Conservation (phyloP, 2,888 invertebrate species). For the Pyrocoelia pectoralis region DNA sequence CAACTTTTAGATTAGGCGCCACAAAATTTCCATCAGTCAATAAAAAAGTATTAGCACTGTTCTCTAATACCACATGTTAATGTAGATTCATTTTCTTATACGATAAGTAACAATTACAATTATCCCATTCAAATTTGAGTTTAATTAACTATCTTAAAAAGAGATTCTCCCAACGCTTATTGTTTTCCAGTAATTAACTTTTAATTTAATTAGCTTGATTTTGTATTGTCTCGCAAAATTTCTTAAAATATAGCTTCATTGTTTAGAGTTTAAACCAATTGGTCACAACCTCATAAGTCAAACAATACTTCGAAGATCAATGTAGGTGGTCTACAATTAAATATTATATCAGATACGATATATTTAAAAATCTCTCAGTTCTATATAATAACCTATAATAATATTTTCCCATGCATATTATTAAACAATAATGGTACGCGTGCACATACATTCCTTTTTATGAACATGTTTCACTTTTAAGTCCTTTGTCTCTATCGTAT, state of each 20-base stretch:
- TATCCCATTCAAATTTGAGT: slow-evolving; percentile 20
- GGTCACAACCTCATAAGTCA: slow-evolving; percentile 27
- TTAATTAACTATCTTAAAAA: slow-evolving; percentile 30
- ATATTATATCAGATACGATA: slow-evolving; percentile 54
- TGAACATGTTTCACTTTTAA: background rate
- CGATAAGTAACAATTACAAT: slow-evolving; percentile 16
- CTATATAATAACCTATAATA: slow-evolving; percentile 37
- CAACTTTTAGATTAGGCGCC: slow-evolving; percentile 49
- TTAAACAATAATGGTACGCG: slow-evolving; percentile 53
- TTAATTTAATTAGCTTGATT: slow-evolving; percentile 27
- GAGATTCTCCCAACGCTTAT: slow-evolving; percentile 16
- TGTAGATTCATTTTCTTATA: slow-evolving; percentile 10
- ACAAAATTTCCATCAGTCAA: slow-evolving; percentile 50
- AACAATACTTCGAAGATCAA: slow-evolving; percentile 42
- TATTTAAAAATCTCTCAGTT: slow-evolving; percentile 49
- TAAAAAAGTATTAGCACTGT: slow-evolving; percentile 24
- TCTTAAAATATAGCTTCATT: slow-evolving; percentile 35
- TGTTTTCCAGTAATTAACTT: slow-evolving; percentile 29
- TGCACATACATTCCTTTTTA: slow-evolving; percentile 31
- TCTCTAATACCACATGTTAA: slow-evolving; percentile 11
- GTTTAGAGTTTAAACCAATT: slow-evolving; percentile 31
- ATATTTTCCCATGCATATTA: slow-evolving; percentile 55
- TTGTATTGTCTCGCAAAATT: slow-evolving; percentile 30
- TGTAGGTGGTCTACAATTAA: slow-evolving; percentile 56
- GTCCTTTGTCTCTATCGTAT: slow-evolving; percentile 5